Conservation (phyloP, 2,113 vertebrate species). For the Bufo bufo region DNA sequence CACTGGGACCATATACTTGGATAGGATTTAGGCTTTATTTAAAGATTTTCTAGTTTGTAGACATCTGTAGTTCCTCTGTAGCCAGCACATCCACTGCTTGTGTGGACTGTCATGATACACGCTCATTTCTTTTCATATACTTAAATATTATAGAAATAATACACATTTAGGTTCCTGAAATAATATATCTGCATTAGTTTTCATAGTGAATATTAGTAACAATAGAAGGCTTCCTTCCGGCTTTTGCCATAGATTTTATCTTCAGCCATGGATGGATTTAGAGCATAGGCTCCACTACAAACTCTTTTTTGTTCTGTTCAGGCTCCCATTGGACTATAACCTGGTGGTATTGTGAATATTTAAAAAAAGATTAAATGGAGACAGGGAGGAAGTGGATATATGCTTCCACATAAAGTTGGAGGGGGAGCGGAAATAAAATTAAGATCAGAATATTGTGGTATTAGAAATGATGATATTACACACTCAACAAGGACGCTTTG, state of each 20-base stretch:
- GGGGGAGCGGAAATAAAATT: no score
- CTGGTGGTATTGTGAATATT: no score
- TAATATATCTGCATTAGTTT: not conserved
- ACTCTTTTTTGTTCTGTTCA: no score
- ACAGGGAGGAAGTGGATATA: no score
- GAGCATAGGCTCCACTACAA: no score
- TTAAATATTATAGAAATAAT: not conserved
- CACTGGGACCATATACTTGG: constrained; percentile 27
- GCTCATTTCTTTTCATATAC: not conserved
- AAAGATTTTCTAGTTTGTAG: not conserved
- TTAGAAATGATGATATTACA: no score
- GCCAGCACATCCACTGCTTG: not conserved
- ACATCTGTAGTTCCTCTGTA: not conserved
- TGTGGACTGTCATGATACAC: not conserved
- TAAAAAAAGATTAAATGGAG: no score
- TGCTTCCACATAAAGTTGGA: no score
- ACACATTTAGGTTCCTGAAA: not conserved
- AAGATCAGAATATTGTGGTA: no score
- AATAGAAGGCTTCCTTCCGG: not conserved
- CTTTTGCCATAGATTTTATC: not conserved
- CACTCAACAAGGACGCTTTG: no score
- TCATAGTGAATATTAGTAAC: not conserved
- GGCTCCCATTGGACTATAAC: no score
- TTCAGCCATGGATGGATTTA: not conserved
- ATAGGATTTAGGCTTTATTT: not conserved